Conservation (phyloP, 2,113 vertebrate species). For the Saguinus imperator region DNA sequence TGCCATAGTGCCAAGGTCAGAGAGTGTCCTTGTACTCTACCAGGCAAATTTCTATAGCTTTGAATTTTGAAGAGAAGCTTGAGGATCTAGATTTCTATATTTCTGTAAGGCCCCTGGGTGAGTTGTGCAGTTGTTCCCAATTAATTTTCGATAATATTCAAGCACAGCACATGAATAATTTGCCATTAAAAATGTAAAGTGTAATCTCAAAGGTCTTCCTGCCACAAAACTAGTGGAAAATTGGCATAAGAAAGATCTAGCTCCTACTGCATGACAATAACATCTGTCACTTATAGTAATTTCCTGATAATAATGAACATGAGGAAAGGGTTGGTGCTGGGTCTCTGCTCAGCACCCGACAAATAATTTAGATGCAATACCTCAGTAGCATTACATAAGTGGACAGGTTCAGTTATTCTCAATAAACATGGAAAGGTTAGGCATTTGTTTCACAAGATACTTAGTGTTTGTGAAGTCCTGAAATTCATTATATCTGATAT, state of each 20-base stretch:
- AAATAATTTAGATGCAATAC: not conserved
- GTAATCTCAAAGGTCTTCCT: constrained; percentile 36
- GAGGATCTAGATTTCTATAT: not conserved
- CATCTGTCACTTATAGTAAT: not conserved
- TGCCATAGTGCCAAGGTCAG: not conserved
- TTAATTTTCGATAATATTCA: constrained; percentile 38
- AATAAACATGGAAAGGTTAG: not conserved
- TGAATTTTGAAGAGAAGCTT: not conserved
- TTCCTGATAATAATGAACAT: not conserved
- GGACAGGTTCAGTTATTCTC: not conserved
- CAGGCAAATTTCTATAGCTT: not conserved
- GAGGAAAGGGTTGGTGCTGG: not conserved
- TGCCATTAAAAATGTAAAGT: constrained; percentile 39
- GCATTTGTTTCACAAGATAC: constrained; percentile 24
- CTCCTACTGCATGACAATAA: not conserved
- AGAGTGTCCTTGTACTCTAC: not conserved
- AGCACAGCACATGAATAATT: not conserved
- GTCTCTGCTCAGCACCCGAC: not conserved
- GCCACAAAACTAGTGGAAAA: not conserved
- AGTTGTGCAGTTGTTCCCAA: constrained; percentile 2
- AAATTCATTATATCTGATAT: constrained; percentile 71
- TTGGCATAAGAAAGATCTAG: constrained; percentile 1
- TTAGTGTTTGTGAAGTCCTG: constrained; percentile 39
- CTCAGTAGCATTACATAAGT: not conserved
- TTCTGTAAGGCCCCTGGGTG: not conserved